A percentile compares a stretch with the other conserved stretches of the same genome.
These are phyloP conservation scores for Achlya flavicornis DNA, from an alignment of 2,888 invertebrate species.

Conservation along the genomic window DNA sequence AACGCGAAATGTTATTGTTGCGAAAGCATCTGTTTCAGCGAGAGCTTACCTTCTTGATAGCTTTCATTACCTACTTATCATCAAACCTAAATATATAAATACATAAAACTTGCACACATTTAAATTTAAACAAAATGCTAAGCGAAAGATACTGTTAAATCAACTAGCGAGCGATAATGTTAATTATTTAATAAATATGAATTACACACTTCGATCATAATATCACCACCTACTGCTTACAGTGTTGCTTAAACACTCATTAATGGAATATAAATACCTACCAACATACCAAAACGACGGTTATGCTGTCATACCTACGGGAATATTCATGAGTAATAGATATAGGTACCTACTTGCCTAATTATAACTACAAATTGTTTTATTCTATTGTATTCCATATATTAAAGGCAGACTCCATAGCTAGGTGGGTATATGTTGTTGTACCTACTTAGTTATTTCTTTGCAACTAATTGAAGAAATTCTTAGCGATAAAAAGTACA, in stretches of 20 bases:
- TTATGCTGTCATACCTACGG: background rate
- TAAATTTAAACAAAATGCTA: background rate
- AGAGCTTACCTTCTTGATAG: constrained; percentile 20
- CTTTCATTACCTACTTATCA: constrained; percentile 18
- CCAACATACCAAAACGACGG: background rate
- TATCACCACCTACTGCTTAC: too few relatives aligned
- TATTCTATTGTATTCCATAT: too few relatives aligned
- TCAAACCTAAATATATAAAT: background rate
- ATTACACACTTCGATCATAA: too few relatives aligned
- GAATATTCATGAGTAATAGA: background rate
- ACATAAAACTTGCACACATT: background rate
- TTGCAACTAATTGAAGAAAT: too few relatives aligned
- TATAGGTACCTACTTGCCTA: background rate
- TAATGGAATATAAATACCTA: background rate
- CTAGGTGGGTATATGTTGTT: too few relatives aligned
- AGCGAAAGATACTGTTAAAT: background rate
- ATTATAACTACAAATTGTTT: background rate
- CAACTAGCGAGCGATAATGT: too few relatives aligned
- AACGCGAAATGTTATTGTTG: constrained; percentile 51
- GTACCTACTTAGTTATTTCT: too few relatives aligned
- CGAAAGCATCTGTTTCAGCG: constrained; percentile 45
- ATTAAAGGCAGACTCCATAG: too few relatives aligned
- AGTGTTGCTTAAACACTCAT: too few relatives aligned
- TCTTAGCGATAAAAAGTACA: too few relatives aligned
- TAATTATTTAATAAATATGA: too few relatives aligned